Conservation (phyloP, 1,140 invertebrate species). For the Drosophila triauraria region DNA sequence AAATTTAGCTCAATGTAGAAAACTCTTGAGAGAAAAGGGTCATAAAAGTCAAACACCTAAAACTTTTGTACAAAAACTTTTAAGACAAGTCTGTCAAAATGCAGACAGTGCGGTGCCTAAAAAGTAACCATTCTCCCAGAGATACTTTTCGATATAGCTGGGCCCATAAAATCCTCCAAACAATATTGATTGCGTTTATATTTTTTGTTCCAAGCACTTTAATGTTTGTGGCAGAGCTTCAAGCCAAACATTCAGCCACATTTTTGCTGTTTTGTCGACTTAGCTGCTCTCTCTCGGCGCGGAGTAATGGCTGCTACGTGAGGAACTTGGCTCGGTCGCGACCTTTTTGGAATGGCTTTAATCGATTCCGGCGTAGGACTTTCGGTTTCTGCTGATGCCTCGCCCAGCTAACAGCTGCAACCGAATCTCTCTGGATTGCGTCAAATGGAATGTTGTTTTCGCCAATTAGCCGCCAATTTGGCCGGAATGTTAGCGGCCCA, state of each 20-base stretch:
- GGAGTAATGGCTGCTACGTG: slow-evolving; percentile 39
- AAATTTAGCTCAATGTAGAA: not conserved
- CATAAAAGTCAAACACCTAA: slow-evolving; percentile 6
- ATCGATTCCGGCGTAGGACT: slow-evolving; percentile 37
- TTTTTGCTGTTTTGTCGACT: slow-evolving; percentile 24
- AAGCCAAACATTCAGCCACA: slow-evolving; percentile 3
- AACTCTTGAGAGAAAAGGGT: too few relatives aligned
- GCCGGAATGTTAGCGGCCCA: slow-evolving; percentile 51
- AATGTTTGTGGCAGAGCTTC: slow-evolving; percentile 8
- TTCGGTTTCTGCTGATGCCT: slow-evolving; percentile 33
- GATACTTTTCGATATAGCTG: not conserved
- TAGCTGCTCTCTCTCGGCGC: slow-evolving; percentile 7
- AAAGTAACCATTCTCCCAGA: not conserved
- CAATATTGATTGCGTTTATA: slow-evolving; percentile 4
- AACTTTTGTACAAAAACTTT: slow-evolving; percentile 6
- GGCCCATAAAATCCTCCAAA: not conserved
- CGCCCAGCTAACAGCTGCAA: slow-evolving; percentile 36
- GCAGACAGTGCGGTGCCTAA: not conserved
- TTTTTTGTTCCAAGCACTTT: slow-evolving; percentile 12
- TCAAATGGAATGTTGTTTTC: slow-evolving; percentile 74
- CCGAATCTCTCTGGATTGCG: slow-evolving; percentile 52
- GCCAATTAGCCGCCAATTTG: slow-evolving; percentile 78
- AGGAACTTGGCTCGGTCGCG: slow-evolving; percentile 5
- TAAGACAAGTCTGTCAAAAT: slow-evolving; percentile 2
- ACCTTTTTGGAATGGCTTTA: slow-evolving; percentile 36